These are phyloP conservation scores for Sebastes goodei DNA, from an alignment of 2,797 vertebrate genomes.

Conservation along the genomic window DNA sequence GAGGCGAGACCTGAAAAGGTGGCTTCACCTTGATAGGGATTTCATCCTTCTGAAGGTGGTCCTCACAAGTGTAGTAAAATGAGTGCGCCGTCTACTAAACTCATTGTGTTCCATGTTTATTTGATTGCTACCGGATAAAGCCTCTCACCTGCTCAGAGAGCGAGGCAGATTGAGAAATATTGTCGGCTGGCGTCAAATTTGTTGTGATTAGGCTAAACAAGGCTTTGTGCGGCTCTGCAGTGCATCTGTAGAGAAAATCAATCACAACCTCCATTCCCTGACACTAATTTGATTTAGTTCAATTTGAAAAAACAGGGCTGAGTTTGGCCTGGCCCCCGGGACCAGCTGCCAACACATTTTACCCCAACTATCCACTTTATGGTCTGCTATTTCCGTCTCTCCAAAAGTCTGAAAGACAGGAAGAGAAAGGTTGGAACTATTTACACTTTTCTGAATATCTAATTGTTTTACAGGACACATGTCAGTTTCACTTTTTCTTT, in stretches of 20 bases:
- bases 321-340: constrained; percentile 51
- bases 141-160: constrained; percentile 53
- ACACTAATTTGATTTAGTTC: constrained; percentile 79
- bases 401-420: not conserved
- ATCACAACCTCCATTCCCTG: constrained; percentile 70
- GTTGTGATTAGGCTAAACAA: constrained; percentile 76
- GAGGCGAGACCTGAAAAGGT: not conserved
- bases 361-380: constrained; percentile 33
- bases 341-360: constrained; percentile 68
- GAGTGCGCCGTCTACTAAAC: not conserved
- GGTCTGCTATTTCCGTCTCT: constrained; percentile 20
- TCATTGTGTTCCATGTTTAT: constrained; percentile 2
- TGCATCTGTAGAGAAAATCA: constrained; percentile 74
- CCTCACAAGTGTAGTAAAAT: not conserved
- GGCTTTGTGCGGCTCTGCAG: constrained; percentile 55
- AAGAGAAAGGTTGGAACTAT: not conserved
- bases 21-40: not conserved
- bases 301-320: constrained; percentile 73
- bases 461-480: not conserved
- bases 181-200: constrained; percentile 67
- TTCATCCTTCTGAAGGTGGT: not conserved
- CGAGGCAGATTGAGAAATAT: constrained; percentile 50
- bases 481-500: not conserved
- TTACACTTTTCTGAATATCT: not conserved
- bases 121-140: constrained; percentile 36